These are phyloP conservation scores for Cryptotis parvus DNA, from an alignment of 2,113 vertebrate genomes.

Conservation along the genomic window DNA sequence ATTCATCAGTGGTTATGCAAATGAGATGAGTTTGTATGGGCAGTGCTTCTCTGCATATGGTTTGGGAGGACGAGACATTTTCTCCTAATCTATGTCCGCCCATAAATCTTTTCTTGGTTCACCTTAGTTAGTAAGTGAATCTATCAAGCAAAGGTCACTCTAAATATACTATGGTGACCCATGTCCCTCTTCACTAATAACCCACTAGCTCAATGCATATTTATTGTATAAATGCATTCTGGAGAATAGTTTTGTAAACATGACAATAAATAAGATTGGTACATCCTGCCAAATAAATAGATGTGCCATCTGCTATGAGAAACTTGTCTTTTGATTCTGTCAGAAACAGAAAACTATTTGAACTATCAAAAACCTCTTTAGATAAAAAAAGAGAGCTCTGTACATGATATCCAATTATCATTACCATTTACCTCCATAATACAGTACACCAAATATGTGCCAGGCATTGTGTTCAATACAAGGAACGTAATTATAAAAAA, in stretches of 20 bases:
- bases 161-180: background rate
- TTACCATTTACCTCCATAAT: constrained; percentile 1
- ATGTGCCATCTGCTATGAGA: constrained; percentile 31
- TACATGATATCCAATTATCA: background rate
- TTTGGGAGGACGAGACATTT: background rate
- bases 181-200: constrained; percentile 2
- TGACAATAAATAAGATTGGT: background rate
- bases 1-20: background rate
- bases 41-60: background rate
- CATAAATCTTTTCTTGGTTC: background rate
- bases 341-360: background rate
- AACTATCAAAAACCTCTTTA: background rate
- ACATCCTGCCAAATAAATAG: constrained; percentile 43
- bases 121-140: background rate
- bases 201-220: constrained; percentile 14
- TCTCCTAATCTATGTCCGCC: background rate
- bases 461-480: background rate
- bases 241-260: constrained; percentile 1
- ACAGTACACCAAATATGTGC: background rate
- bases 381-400: background rate
- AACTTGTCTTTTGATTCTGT: constrained; percentile 35
- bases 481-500: background rate
- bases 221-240: constrained; percentile 24
- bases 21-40: background rate
- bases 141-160: background rate